These are phyloP conservation scores for Ophion slaviceki DNA, from an alignment of 2,888 invertebrate species.

Conservation along the genomic window DNA sequence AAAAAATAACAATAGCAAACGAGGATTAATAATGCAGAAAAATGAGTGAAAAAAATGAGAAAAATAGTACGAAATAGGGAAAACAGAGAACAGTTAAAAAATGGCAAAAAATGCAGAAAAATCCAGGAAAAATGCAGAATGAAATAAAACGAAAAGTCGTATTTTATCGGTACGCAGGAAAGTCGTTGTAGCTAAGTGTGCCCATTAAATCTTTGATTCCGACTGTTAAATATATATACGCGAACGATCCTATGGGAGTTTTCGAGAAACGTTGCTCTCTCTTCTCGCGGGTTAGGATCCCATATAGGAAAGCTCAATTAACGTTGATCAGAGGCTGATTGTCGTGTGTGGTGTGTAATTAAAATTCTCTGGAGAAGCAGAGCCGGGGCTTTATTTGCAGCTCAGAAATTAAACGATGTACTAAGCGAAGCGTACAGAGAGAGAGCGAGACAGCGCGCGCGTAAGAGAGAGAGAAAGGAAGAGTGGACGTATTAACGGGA, in stretches of 20 bases:
- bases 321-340: constrained; percentile 61
- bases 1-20: too few species aligned
- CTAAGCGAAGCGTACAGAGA: constrained; percentile 40
- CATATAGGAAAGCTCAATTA: constrained; percentile 52
- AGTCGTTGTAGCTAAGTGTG: neutral
- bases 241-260: neutral
- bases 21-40: too few species aligned
- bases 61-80: too few species aligned
- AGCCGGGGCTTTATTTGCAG: constrained; percentile 29
- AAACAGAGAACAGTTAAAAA: too few species aligned
- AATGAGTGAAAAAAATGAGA: too few species aligned
- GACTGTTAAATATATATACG: neutral
- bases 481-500: neutral
- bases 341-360: constrained; percentile 55
- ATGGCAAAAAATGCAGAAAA: too few species aligned
- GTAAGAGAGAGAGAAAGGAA: neutral
- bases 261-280: constrained; percentile 2
- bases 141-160: too few species aligned
- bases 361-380: constrained; percentile 42
- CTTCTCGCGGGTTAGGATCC: neutral
- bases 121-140: too few species aligned
- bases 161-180: neutral
- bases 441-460: neutral
- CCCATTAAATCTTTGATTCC: neutral
- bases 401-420: constrained; percentile 8